These are phyloP conservation scores for Archivesica marissinica DNA, from an alignment of 1,140 invertebrate genomes.

Conservation along the genomic window DNA sequence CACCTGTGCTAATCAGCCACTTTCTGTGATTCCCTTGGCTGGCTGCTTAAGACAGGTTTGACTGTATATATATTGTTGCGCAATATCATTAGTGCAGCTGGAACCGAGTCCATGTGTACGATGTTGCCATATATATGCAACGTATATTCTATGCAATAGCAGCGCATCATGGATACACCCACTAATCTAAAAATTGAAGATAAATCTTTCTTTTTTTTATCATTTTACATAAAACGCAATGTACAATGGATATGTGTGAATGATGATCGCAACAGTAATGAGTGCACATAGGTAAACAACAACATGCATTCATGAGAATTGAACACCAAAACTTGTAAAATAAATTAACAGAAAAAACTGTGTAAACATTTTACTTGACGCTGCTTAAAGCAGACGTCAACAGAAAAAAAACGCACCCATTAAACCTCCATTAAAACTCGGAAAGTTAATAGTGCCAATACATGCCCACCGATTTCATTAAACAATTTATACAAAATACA, in stretches of 20 bases:
- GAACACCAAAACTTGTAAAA: constrained; percentile 36
- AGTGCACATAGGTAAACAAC: background rate
- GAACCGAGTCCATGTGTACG: no score
- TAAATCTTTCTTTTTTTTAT: background rate
- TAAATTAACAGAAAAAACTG: constrained; percentile 2
- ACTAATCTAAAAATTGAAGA: background rate
- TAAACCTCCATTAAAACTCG: no score
- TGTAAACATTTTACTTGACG: background rate
- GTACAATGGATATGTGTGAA: background rate
- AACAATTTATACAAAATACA: no score
- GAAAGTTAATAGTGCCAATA: no score
- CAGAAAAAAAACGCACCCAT: constrained; percentile 4
- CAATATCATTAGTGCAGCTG: no score
- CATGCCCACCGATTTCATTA: no score
- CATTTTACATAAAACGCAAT: background rate
- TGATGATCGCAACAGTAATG: constrained; percentile 2
- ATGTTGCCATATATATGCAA: background rate
- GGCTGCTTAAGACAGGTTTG: no score
- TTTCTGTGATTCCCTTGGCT: no score
- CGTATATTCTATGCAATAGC: no score
- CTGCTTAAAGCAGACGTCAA: constrained; percentile 35
- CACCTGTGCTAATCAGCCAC: no score
- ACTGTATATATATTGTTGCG: no score
- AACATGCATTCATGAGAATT: background rate
- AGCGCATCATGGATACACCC: no score